Percentiles rank a stretch among this genome's conserved stretches.
Evolutionary conservation across 2,797 vertebrate genomes (phyloP).

Genomic region (Adelosebastes latens): DNA sequence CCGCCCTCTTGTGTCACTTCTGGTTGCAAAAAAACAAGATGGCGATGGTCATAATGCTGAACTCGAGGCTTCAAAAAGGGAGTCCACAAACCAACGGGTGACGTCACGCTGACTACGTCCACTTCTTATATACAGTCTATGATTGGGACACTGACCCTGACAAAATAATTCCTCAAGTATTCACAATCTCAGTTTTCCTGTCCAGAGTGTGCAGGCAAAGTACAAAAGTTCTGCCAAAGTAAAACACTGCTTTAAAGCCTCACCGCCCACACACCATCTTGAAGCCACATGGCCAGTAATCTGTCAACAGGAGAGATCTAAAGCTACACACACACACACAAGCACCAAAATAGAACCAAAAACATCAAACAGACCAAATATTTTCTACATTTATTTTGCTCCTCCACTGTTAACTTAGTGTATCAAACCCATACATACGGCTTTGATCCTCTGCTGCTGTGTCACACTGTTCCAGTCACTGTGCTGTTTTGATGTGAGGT

Average conservation of each 20-base stretch:
- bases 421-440: neutral
- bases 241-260: constrained; percentile 23
- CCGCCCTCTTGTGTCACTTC: too few species aligned
- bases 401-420: neutral
- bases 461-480: neutral
- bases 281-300: constrained; percentile 58
- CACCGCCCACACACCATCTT: constrained; percentile 51
- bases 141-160: neutral
- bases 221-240: constrained; percentile 36
- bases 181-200: constrained; percentile 7
- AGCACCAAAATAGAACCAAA: constrained; percentile 12
- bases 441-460: neutral
- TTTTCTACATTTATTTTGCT: neutral
- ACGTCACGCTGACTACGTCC: too few species aligned
- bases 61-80: too few species aligned
- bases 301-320: constrained; percentile 18
- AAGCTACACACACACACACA: constrained; percentile 20
- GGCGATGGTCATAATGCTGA: too few species aligned
- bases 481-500: neutral
- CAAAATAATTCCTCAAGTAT: neutral
- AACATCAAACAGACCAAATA: neutral
- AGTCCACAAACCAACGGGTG: too few species aligned
- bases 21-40: too few species aligned
- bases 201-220: neutral
- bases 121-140: too few species aligned